Percentiles rank a stretch among this genome's conserved stretches.
Evolutionary conservation across 2,797 vertebrate species (phyloP).

Genomic region (Parauchenoglanis punctatus): DNA sequence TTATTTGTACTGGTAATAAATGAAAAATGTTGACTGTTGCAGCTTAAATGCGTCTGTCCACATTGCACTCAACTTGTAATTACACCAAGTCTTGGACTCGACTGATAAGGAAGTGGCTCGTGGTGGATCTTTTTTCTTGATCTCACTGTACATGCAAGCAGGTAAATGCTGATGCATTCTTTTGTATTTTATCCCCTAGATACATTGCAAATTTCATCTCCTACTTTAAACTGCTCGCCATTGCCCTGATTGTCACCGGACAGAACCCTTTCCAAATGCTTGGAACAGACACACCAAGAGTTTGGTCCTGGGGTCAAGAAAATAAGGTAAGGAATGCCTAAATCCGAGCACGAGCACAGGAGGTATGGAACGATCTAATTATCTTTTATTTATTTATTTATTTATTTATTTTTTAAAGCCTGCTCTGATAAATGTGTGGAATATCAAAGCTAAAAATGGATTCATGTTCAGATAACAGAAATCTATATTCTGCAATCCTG

Average conservation of each 20-base stretch:
- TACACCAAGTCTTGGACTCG: neutral
- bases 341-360: neutral
- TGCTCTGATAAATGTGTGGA: neutral
- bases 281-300: constrained; percentile 67
- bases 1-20: neutral
- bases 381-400: neutral
- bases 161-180: neutral
- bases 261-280: constrained; percentile 76
- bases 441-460: neutral
- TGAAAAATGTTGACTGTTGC: neutral
- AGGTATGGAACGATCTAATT: neutral
- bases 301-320: constrained; percentile 79
- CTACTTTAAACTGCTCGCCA: constrained; percentile 76
- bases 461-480: too few relatives aligned
- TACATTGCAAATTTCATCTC: constrained; percentile 71
- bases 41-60: neutral
- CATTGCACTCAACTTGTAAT: neutral
- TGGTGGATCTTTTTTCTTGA: neutral
- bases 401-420: neutral
- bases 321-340: constrained; percentile 72
- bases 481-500: too few relatives aligned
- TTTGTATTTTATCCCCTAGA: constrained; percentile 54
- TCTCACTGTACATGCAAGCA: neutral
- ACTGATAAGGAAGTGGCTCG: neutral
- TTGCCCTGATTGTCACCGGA: constrained; percentile 74